phyloP scores from a whole-genome alignment of 2,888 invertebrate genomes.

The Maniola hyperantus region DNA sequence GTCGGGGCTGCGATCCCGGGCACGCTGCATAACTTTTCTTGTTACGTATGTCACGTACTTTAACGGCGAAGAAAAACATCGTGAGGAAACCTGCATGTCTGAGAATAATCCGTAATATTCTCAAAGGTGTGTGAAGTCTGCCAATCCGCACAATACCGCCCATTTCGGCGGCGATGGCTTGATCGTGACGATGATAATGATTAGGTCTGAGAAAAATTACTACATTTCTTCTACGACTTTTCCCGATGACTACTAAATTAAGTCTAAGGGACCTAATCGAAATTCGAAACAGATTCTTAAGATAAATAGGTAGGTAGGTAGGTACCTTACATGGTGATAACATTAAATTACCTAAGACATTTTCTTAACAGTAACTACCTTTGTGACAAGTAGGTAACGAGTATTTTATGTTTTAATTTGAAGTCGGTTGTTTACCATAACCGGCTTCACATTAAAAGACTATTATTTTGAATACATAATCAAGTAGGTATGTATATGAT shows the following conservation, averaged over 20 bases:
- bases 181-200: no score
- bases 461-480: constrained; percentile 2
- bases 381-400: background rate
- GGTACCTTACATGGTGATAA: background rate
- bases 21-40: no score
- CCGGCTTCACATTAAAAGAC: no score
- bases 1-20: no score
- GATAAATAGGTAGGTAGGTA: no score
- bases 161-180: no score
- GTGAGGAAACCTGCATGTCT: no score
- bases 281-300: background rate
- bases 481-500: background rate
- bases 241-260: background rate
- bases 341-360: background rate
- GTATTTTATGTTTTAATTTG: background rate
- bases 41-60: no score
- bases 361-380: background rate
- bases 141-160: no score
- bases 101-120: no score
- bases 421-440: background rate
- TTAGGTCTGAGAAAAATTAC: background rate
- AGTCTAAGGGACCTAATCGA: background rate
- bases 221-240: background rate
- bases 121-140: no score
- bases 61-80: no score